Base-by-base conservation (phyloP, 2,888 invertebrate species). In the Invenusta paracnida region DNA sequence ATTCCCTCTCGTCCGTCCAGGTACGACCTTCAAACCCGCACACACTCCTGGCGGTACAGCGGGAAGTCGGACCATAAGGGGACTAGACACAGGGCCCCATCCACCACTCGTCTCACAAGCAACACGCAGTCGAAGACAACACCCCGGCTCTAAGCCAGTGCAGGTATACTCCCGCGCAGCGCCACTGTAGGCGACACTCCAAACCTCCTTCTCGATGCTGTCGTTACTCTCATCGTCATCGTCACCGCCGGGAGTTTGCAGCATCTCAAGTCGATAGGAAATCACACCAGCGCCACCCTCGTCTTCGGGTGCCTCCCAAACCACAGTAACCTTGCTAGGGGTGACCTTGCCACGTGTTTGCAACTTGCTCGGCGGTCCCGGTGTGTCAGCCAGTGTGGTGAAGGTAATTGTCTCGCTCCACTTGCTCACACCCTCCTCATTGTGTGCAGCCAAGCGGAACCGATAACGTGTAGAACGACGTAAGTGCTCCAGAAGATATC, bases 381-480 rank as follows among this genome's bases (percentile, higher is more conserved):
- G 96, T 87, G 94, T 92, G 90, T 95, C 96, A 0, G 96, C 94
- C 86, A 94, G 92, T 11, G 97, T 97, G 88, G 93, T 93, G 91
- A 94, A 96, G 85, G 93, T 92, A 27, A 96, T 94, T 90, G 95
- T 94, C 85, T 94, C 93, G 28, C 95, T 95, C 95, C 95, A 96
- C 23, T 94, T 93, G 1, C 96, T 95, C 88, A 93, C 93, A 0
- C 96, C 96, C 89, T 95, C 95, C 88, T 94, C 94, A 90, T 96
- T 96, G 90, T 94, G 94, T 88, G 95, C 94, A 88, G 94, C 93
- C 89, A 96, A 92, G 90, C 95, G 93, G 92, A 96, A 96, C 89
- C 94, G 94, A 91, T 96, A 96, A 89, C 94, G 94, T 88, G 95
- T 94, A 89, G 95, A 95, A 89, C 95, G 93, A 73, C 93, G 93